Conservation (phyloP, 2,113 vertebrate genomes). For the Phalacrocorax aristotelis region DNA sequence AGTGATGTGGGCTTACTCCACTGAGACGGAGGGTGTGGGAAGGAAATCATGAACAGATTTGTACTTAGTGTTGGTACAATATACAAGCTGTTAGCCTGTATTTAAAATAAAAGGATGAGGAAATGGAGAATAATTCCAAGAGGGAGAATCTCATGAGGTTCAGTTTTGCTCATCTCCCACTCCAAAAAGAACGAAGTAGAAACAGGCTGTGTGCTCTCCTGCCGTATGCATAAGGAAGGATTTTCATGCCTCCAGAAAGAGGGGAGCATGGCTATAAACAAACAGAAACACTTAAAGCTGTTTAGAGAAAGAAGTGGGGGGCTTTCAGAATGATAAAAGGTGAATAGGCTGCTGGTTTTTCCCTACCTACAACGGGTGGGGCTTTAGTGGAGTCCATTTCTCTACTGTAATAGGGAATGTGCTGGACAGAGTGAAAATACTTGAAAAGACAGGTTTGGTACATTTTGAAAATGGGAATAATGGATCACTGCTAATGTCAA, state of each 20-base stretch:
- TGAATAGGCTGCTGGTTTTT: neutral
- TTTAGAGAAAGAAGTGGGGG: neutral
- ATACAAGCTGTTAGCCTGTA: slow-evolving; percentile 41
- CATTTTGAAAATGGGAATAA: neutral
- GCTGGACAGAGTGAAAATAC: neutral
- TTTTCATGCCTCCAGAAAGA: neutral
- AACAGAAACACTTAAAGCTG: neutral
- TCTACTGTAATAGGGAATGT: neutral
- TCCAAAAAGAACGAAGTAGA: neutral
- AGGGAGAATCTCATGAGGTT: neutral
- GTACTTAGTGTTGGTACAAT: slow-evolving; percentile 34
- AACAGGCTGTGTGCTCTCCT: neutral
- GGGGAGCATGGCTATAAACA: neutral
- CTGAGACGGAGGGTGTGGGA: neutral
- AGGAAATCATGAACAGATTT: slow-evolving; percentile 37
- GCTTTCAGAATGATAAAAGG: neutral
- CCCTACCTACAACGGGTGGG: neutral
- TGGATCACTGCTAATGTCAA: neutral
- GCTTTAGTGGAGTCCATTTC: neutral
- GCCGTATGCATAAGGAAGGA: neutral
- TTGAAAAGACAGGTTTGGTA: neutral
- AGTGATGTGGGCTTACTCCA: neutral
- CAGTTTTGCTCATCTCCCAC: neutral
- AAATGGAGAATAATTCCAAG: neutral
- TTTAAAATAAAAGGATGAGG: slow-evolving; percentile 32